Base-by-base conservation (phyloP, 2,888 invertebrate species). In the Galerucella pusilla region DNA sequence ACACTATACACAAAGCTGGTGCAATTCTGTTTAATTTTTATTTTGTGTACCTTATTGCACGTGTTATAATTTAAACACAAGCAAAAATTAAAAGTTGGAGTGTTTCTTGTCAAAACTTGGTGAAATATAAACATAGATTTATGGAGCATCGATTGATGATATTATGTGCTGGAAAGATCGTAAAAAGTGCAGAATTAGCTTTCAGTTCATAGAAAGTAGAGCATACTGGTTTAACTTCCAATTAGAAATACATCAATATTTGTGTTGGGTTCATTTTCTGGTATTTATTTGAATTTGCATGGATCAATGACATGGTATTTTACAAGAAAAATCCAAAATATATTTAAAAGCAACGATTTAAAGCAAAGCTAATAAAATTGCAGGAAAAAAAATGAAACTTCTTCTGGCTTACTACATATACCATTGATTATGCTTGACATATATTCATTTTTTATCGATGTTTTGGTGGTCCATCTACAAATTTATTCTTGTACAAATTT, bases 71-170 rank as follows among this genome's bases (percentile, higher is more conserved):
- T 9, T 67, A 67, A 67, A 28, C 67, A 42, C 14, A 35, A 28
- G 35, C 35, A 9, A 61, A 61, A 61, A 61, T 35, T 14, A 54
- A 28, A 66, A 57, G 10, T n/a, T 11, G 49, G 25, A 49, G 46
- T 66, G 65, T 49, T 66, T 25, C 49, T n/a, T 66, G 52, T 66
- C 52, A 66, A 66, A 66, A 65, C 46, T 46, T 9, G 2, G n/a
- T 12, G 46, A 65, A 65, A 3, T 12, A n/a, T 54, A 67, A 67
- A 67, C 54, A 67, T 67, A 12, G 14, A 54, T 28, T 49, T 35
- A 54, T 6, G 6, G 12, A 28, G 10, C 20, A 6, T 35, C 9
- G 16, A 49, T 67, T 46, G 67, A 25, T 67, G 67, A 54, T 54
- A 20, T 54, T 67, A 52, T n/a, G 65, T 65, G 14, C 9, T 20